Evolutionary conservation across 2,888 invertebrate species (phyloP).

Genomic region (Lithophane semibrunnea): DNA sequence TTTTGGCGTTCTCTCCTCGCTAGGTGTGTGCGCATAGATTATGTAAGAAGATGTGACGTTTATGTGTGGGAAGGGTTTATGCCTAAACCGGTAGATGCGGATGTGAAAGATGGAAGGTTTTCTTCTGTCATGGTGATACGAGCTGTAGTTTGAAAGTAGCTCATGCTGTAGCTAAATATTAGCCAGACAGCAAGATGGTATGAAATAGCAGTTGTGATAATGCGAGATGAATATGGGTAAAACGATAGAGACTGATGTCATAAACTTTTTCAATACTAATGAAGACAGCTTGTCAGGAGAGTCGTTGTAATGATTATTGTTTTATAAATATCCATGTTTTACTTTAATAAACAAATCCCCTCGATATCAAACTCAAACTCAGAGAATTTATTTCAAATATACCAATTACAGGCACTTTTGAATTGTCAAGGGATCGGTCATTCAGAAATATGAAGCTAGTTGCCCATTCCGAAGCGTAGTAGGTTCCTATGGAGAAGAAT

Average conservation of each 20-base stretch:
- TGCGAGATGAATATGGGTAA: not conserved
- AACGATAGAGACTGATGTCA: not conserved
- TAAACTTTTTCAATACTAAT: not conserved
- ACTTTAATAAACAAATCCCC: not conserved
- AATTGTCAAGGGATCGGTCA: no score
- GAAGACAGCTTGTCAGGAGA: not conserved
- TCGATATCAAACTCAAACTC: not conserved
- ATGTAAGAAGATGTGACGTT: slow-evolving; percentile 66
- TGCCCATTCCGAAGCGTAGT: no score
- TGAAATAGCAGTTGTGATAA: not conserved
- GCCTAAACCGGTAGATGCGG: slow-evolving; percentile 39
- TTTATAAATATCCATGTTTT: not conserved
- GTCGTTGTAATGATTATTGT: no score
- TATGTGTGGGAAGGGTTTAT: slow-evolving; percentile 28
- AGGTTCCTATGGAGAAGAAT: no score
- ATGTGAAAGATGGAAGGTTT: not conserved
- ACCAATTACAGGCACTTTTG: no score
- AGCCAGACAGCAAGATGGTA: not conserved
- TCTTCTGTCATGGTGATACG: not conserved
- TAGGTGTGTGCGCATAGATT: slow-evolving; percentile 85
- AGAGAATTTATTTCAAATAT: no score
- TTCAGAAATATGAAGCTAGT: no score
- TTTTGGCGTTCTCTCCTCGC: slow-evolving; percentile 88
- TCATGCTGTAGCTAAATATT: not conserved
- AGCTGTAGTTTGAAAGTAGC: not conserved